Evolutionary conservation across 2,888 invertebrate species (phyloP), one percentile per base, ranked within the genome.

Genomic region (Amblyteles armatorius): DNA sequence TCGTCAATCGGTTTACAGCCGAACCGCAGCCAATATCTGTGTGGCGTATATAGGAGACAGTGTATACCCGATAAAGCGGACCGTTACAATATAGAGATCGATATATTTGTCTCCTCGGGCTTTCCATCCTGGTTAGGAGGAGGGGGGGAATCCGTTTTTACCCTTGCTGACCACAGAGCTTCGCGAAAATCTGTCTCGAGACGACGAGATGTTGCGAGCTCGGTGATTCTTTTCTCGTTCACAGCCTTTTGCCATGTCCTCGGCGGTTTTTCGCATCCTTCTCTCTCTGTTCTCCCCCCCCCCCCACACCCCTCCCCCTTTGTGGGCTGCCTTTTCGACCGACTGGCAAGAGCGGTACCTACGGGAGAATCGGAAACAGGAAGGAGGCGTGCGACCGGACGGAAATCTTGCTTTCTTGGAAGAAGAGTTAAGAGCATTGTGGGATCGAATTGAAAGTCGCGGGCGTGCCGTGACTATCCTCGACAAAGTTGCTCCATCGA

Each of bases 101-200:
- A 72, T 55, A 73, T 44, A 69, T 74, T 81, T 72, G 63, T 73
- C 81, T 52, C 33, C 50, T 22, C 36, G 44, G 72, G n/a, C 48
- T 77, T 72, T 68, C 65, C 36, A 52, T 68, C 78, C 77, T 52
- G 67, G 44, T 52, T 13, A 40, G 6, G 19, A 9, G 63, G 63
- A 6, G 6, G 9, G 9, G 26, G 44, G 19, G 63, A 71, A 79
- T 63, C 36, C 63, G 50, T 71, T 71, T 63, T 79, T 44, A 71
- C 71, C 22, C 82, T 67, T 72, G 79, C 82, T 85, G 80, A 85
- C 85, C 82, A 73, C 68, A 6, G 52, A 73, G 77, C 60, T 60
- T 81, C 67, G 60, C 40, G 57, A 68, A 83, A 83, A 80, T 83
- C 77, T 77, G 69, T 80, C 76, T 78, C 67, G 71, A 79, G 57